Evolutionary conservation across 2,113 vertebrate species (phyloP), one percentile per base, ranked within the genome.

Genomic region (Platysternon megacephalum): DNA sequence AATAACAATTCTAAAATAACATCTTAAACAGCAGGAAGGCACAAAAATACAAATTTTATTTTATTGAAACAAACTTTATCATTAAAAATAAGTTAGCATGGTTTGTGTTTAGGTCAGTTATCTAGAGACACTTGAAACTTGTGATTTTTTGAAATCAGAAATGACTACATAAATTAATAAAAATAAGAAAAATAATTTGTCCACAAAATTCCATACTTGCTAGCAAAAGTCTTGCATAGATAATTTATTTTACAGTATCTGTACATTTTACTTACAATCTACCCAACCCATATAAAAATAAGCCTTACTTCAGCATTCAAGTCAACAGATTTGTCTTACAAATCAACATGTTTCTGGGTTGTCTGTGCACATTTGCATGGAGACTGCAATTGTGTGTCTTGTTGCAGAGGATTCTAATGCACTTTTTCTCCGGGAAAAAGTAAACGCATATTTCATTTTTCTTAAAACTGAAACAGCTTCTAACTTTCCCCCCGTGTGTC

Each of bases 121-220:
- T 78, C 89, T 55, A 16, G 76, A 95, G 48, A 86, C 29, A 44
- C 22, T 29, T 0, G 29, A 89, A 88, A 86, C 85, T 89, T 65
- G 24, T 16, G 8, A 88, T 74, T 84, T 68, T 4, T 78, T 28
- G 14, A 28, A 76, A 46, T 81, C 42, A 35, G 35, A 85, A 52
- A 2, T 21, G 6, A 35, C 13, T 49, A 22, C 11, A 89, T 55
- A 88, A 42, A 95, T 92, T 93, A 53, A 8, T 82, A 82, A 82
- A 94, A 92, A 14, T 4, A 91, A 80, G 85, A 97, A 94, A 98
- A 98, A 98, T 96, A 97, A 97, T 91, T 98, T 96, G 86, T 87
- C 82, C 93, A 91, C 42, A 94, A 96, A 97, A 95, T 44, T 24
- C 74, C 17, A 1, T 52, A 3, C n/a, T 51, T 92, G 5, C 79